Base-by-base conservation (phyloP, 2,113 vertebrate species). In the Donacobius atricapilla region DNA sequence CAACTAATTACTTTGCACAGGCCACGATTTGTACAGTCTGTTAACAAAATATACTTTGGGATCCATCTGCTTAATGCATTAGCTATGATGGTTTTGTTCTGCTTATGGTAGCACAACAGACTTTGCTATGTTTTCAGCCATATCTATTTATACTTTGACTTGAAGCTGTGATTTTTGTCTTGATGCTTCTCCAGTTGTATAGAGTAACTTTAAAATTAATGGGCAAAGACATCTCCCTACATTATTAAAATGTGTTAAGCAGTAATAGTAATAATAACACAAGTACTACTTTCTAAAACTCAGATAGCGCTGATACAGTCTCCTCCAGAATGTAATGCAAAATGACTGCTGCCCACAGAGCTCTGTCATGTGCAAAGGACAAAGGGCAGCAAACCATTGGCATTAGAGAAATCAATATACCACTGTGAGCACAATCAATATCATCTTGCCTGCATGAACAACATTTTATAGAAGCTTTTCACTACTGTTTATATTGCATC, bases 121-220 rank as follows among this genome's bases (percentile, higher is more conserved):
- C 70, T 94, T 94, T 71, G 58, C 94, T 94, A 54, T 24, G n/a
- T 73, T 93, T 84, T 96, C 85, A 88, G 94, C 75, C 94, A 94
- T 83, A 80, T 95, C 80, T 89, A 84, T 95, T 96, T 90, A 87
- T 87, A 92, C 56, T 85, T 91, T 50, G 92, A 88, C 61, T 90
- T 84, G 83, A 92, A 90, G 71, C 56, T 94, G 86, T 92, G 95
- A 89, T 97, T 97, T 97, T 95, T 93, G 88, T 77, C 73, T 88
- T 92, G 70, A 31, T 81, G n/a, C 42, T 92, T 83, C 77, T 87
- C 35, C 31, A 48, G 15, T 77, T 95, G 42, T 11, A 66, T 7
- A 66, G 3, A 69, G 6, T 40, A 65, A 79, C 28, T 42, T 80
- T 90, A 76, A 83, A 75, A 75, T 56, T 13, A 83, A 79, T 45